These are phyloP conservation scores for Silurus lanzhouensis DNA, from an alignment of 2,797 vertebrate species.

Conservation along the genomic window DNA sequence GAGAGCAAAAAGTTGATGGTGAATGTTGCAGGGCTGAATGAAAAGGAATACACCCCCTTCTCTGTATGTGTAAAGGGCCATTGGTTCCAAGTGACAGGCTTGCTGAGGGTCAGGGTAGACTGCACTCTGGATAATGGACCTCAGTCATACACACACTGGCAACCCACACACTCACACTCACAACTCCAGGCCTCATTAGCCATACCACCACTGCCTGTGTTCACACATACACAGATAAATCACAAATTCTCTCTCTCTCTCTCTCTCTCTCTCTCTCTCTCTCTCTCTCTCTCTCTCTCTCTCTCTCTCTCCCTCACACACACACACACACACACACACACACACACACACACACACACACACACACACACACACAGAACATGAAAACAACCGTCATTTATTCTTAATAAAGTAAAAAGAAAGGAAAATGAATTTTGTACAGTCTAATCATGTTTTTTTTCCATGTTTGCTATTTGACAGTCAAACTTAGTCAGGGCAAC, in stretches of 20 bases:
- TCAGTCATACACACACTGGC: conserved; percentile 62
- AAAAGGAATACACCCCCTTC: conserved; percentile 55
- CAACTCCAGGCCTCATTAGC: conserved; percentile 76
- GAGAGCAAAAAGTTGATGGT: conserved; percentile 63
- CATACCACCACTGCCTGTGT: conserved; percentile 73
- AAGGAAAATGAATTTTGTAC: not conserved
- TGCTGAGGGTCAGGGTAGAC: conserved; percentile 73
- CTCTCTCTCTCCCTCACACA: too few relatives aligned
- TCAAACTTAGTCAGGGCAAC: too few relatives aligned
- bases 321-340: not conserved
- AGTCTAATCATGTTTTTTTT: not conserved
- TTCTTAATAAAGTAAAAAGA: not conserved
- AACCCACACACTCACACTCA: conserved; percentile 66
- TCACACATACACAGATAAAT: conserved; percentile 54
- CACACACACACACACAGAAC: conserved; percentile 2
- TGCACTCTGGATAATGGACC: conserved; percentile 73
- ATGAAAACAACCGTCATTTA: not conserved
- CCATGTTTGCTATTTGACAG: too few relatives aligned
- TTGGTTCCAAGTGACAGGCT: conserved; percentile 75
- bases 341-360: conserved; percentile 49
- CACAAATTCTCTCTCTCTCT: conserved; percentile 21
- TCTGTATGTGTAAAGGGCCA: conserved; percentile 57
- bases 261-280: conserved; percentile 27
- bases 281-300: conserved; percentile 10
- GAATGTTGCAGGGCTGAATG: conserved; percentile 68